Conservation (phyloP, 2,113 vertebrate species). For the Colinus virginianus region DNA sequence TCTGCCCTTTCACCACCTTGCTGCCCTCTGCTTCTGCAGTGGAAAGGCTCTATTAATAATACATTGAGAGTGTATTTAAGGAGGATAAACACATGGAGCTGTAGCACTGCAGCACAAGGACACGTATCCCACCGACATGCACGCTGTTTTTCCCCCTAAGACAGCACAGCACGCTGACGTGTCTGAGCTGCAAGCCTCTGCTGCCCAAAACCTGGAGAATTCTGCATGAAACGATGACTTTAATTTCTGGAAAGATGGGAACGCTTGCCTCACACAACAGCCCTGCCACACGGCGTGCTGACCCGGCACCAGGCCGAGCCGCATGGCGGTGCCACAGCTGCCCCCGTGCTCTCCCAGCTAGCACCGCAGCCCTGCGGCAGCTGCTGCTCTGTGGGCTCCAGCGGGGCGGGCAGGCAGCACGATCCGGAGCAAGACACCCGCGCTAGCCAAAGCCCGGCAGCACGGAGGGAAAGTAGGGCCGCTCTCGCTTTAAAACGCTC, state of each 20-base stretch:
- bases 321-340: background rate
- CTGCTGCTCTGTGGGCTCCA: background rate
- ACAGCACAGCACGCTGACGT: background rate
- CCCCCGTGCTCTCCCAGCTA: background rate
- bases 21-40: background rate
- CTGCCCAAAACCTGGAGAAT: background rate
- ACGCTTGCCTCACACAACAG: background rate
- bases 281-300: background rate
- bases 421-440: background rate
- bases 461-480: no score
- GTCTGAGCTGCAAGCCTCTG: background rate
- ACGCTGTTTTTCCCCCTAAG: background rate
- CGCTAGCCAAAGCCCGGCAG: background rate
- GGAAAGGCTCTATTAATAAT: background rate
- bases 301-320: background rate
- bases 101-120: fast-evolving
- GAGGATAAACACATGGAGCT: background rate
- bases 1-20: background rate
- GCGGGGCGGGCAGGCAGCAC: background rate
- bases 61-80: fast-evolving
- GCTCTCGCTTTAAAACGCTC: no score
- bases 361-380: background rate
- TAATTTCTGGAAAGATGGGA: background rate
- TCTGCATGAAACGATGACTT: background rate
- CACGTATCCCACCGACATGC: background rate